A percentile compares a stretch with the other conserved stretches of the same genome.
phyloP scores from a whole-genome alignment of 2,113 vertebrate genomes.

The Smithornis capensis region DNA sequence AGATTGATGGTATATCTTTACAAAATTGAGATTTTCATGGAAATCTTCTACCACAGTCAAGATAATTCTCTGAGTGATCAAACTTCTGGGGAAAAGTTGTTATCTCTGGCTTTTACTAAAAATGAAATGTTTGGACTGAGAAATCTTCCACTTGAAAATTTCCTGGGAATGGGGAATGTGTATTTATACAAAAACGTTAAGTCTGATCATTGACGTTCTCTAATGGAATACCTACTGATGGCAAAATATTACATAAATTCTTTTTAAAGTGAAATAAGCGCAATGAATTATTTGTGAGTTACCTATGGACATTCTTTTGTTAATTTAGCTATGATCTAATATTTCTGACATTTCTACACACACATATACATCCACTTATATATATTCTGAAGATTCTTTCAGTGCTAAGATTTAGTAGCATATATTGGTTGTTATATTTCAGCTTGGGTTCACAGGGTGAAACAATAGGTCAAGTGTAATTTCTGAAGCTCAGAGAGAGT shows the following conservation, averaged over 20 bases:
- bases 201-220: not conserved
- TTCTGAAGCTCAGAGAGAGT: not conserved
- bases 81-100: not conserved
- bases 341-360: not conserved
- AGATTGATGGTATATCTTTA: not conserved
- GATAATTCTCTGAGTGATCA: not conserved
- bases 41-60: not conserved
- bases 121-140: not conserved
- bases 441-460: not conserved
- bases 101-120: not conserved
- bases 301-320: not conserved
- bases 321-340: not conserved
- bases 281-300: not conserved
- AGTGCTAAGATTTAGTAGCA: not conserved
- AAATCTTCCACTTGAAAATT: not conserved
- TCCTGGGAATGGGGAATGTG: not conserved
- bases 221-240: not conserved
- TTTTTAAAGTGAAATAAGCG: not conserved
- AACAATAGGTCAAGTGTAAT: not conserved
- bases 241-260: not conserved
- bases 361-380: fast-evolving
- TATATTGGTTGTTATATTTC: not conserved
- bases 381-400: not conserved
- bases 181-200: not conserved
- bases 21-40: not conserved